A percentile compares a stretch with the other conserved stretches of the same genome.
These are phyloP conservation scores for Ylistrum balloti DNA, from an alignment of 1,140 invertebrate genomes.

Conservation along the genomic window DNA sequence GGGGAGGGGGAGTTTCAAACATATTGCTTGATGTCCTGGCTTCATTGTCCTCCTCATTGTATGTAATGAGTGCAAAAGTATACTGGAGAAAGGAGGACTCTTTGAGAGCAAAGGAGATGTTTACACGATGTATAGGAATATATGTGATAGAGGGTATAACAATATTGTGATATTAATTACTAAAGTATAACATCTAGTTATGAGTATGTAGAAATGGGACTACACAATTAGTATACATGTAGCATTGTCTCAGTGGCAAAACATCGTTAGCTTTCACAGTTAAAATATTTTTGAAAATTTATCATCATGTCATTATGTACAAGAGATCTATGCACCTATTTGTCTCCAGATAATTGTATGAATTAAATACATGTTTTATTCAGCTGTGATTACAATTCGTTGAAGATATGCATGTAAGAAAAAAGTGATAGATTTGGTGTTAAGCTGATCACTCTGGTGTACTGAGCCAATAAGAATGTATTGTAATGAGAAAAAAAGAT, in stretches of 20 bases:
- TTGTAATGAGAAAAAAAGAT: constrained; percentile 23
- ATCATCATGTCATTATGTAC: too few relatives aligned
- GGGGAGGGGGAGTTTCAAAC: background rate
- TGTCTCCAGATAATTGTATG: background rate
- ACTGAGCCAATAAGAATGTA: background rate
- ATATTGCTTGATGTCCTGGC: background rate
- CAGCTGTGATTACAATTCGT: background rate
- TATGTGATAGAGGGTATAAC: background rate
- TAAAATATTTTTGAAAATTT: background rate
- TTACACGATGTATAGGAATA: background rate
- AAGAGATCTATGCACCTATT: too few relatives aligned
- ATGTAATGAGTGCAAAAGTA: background rate
- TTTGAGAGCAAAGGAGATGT: background rate
- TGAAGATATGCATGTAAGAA: background rate
- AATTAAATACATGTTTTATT: background rate
- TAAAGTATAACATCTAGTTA: background rate
- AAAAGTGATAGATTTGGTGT: background rate
- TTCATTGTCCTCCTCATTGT: background rate
- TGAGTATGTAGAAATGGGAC: background rate
- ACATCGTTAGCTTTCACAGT: background rate
- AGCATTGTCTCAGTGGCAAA: background rate
- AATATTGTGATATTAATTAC: background rate
- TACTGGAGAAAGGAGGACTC: background rate
- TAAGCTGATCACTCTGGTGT: background rate
- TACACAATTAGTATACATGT: background rate